Percentiles rank a stretch among this genome's conserved stretches.
Evolutionary conservation across 2,113 vertebrate species (phyloP).

Genomic region (Cercopithecus mona): DNA sequence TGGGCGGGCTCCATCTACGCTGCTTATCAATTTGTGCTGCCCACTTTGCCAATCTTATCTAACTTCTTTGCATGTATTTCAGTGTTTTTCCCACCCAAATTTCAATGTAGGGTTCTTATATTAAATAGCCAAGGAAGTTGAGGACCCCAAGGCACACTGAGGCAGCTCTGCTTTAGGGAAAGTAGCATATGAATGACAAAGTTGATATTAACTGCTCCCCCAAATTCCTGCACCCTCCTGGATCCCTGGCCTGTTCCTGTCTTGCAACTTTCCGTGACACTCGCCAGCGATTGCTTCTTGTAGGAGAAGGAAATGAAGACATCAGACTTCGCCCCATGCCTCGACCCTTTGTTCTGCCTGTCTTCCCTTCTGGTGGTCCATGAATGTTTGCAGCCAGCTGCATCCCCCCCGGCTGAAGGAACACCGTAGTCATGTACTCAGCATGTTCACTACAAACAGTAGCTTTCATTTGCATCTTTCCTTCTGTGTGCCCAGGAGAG

Average conservation of each 20-base stretch:
- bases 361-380: not conserved
- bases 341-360: accelerated
- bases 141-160: no score
- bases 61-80: not conserved
- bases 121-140: not conserved
- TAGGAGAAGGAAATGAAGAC: not conserved
- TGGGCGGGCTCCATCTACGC: accelerated
- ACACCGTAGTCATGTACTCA: accelerated
- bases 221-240: not conserved
- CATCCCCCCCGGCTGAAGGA: not conserved
- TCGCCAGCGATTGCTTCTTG: not conserved
- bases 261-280: accelerated
- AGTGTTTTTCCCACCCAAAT: accelerated
- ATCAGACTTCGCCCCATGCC: accelerated
- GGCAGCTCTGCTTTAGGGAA: not conserved
- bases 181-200: no score
- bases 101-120: not conserved
- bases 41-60: not conserved
- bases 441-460: accelerated
- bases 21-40: accelerated
- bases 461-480: not conserved
- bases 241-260: not conserved
- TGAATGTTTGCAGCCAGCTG: accelerated
- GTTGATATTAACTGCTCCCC: accelerated
- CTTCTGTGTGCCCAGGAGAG: not conserved